A percentile compares a stretch with the other conserved stretches of the same genome.
Evolutionary conservation across 2,888 invertebrate species (phyloP).

Genomic region (Trilocha varians): DNA sequence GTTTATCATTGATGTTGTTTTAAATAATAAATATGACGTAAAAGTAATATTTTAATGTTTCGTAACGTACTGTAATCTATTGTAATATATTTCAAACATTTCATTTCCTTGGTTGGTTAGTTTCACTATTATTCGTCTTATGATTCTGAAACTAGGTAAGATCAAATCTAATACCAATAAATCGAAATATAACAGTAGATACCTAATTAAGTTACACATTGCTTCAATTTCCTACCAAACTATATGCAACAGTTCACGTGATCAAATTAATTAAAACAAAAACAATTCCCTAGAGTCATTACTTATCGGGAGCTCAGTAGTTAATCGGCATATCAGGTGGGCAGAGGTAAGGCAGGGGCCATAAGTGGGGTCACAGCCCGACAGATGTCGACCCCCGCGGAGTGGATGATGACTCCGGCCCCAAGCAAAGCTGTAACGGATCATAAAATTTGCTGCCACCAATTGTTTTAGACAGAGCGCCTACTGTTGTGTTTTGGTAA

Average conservation of each 20-base stretch:
- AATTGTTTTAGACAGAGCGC: slow-evolving; percentile 18
- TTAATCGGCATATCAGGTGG: slow-evolving; percentile 22
- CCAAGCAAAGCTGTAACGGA: slow-evolving; percentile 25
- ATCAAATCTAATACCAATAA: too few species aligned
- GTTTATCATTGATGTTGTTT: too few species aligned
- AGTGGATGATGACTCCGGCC: slow-evolving; percentile 49
- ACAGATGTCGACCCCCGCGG: slow-evolving; percentile 68
- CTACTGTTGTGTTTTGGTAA: not conserved
- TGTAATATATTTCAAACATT: too few species aligned
- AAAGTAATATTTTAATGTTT: too few species aligned
- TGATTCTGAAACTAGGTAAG: too few species aligned
- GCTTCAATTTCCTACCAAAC: too few species aligned
- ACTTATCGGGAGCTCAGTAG: slow-evolving; percentile 7
- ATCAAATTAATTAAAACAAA: not conserved
- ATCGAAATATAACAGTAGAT: too few species aligned
- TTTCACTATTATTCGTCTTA: too few species aligned
- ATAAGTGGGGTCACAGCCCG: slow-evolving; percentile 30
- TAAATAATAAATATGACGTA: too few species aligned
- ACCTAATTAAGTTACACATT: too few species aligned
- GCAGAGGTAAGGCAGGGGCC: slow-evolving; percentile 11
- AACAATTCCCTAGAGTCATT: slow-evolving; percentile 5
- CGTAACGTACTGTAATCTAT: too few species aligned
- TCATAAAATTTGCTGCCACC: slow-evolving; percentile 40
- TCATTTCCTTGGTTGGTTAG: too few species aligned
- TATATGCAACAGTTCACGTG: not conserved